Conservation (phyloP, 1,140 invertebrate species). For the Melanaphis sacchari region DNA sequence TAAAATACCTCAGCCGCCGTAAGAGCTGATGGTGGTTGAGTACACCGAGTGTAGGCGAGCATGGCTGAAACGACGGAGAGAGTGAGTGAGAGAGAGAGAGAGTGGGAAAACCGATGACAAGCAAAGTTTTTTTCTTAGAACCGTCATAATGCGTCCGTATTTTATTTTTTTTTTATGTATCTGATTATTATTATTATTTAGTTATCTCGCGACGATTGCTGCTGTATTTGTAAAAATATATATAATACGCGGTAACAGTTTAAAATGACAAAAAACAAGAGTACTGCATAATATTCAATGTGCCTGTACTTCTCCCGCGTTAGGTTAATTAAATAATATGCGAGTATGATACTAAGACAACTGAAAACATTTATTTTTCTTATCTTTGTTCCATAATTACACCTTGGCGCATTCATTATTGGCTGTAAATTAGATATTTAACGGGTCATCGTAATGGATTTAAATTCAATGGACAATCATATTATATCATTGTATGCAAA, state of each 20-base stretch:
- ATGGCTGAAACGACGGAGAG: background rate
- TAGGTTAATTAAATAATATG: background rate
- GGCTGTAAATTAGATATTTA: background rate
- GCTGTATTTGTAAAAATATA: background rate
- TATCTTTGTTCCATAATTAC: background rate
- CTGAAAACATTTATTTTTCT: background rate
- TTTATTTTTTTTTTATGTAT: background rate
- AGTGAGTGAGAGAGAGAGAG: too few species aligned
- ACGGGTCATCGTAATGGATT: too few species aligned
- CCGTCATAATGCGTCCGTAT: background rate
- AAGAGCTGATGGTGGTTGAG: background rate
- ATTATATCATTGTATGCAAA: too few species aligned
- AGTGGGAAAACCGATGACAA: background rate
- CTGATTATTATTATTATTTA: conserved; percentile 7
- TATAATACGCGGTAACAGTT: background rate
- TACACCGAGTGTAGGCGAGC: background rate
- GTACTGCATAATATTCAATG: background rate
- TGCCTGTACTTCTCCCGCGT: background rate
- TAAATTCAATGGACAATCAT: too few species aligned
- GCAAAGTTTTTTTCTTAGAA: conserved; percentile 9
- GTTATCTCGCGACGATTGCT: background rate
- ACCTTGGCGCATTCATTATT: background rate
- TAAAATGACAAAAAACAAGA: background rate
- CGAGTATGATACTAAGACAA: background rate
- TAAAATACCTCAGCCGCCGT: background rate